A percentile compares a stretch with the other conserved stretches of the same genome.
phyloP scores from a whole-genome alignment of 2,797 vertebrate genomes.

The Aphelocoma californica region DNA sequence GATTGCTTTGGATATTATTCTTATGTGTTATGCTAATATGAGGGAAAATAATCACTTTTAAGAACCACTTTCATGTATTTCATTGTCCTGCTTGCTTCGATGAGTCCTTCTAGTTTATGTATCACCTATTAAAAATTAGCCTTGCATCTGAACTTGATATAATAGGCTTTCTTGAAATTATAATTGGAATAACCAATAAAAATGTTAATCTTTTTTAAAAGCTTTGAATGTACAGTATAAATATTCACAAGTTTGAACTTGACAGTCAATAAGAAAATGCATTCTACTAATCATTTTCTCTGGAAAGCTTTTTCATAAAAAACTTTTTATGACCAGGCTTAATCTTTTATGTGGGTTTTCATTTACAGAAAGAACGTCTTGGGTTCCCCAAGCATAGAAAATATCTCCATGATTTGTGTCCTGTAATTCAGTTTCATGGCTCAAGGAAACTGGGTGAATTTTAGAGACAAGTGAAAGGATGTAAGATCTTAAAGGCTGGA shows the following conservation, averaged over 20 bases:
- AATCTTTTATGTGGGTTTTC: background rate
- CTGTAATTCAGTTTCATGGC: background rate
- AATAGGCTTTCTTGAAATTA: constrained; percentile 2
- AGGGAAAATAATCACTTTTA: background rate
- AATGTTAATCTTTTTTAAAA: background rate
- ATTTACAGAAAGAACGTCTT: background rate
- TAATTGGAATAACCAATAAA: constrained; percentile 17
- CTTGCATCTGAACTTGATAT: background rate
- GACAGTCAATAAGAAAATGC: background rate
- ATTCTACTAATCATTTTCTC: background rate
- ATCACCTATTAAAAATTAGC: background rate
- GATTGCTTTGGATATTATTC: background rate
- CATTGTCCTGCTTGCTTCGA: background rate
- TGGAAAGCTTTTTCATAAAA: background rate
- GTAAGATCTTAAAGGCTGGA: background rate
- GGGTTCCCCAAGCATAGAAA: background rate
- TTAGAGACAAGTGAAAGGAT: background rate
- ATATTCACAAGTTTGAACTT: background rate
- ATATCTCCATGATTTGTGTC: background rate
- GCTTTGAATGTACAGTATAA: background rate
- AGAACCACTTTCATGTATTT: background rate
- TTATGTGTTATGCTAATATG: background rate
- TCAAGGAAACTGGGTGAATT: background rate
- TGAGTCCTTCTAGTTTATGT: background rate
- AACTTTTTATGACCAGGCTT: background rate